A percentile compares a stretch with the other conserved stretches of the same genome.
phyloP scores from a whole-genome alignment of 1,140 invertebrate species.

The Brachionus sp. region DNA sequence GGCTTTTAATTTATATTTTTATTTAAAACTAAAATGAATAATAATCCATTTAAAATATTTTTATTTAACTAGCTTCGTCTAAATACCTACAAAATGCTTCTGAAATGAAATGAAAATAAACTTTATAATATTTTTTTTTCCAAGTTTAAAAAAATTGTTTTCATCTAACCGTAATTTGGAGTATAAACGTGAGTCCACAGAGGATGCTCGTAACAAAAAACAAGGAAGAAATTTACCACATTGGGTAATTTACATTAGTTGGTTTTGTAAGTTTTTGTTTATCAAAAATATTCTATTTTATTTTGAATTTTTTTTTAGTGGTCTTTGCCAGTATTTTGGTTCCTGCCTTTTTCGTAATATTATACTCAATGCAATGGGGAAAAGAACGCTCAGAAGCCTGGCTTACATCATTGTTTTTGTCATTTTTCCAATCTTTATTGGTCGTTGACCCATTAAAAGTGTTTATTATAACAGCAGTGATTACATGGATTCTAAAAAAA shows the following conservation, averaged over 20 bases:
- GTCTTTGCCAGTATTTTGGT: conserved; percentile 52
- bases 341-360: conserved; percentile 57
- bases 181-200: conserved; percentile 40
- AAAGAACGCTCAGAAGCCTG: conserved; percentile 57
- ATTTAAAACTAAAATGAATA: no score
- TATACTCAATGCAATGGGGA: conserved; percentile 60
- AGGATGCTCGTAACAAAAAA: conserved; percentile 47
- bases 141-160: conserved; percentile 32
- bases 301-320: conserved; percentile 48
- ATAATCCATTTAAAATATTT: no score
- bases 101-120: no score
- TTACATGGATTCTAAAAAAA: conserved; percentile 62
- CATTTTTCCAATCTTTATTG: conserved; percentile 58
- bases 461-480: conserved; percentile 61
- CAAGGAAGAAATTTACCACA: conserved; percentile 55
- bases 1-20: no score
- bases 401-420: conserved; percentile 57
- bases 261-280: conserved; percentile 51
- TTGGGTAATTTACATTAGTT: conserved; percentile 57
- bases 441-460: conserved; percentile 60
- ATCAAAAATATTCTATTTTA: background rate
- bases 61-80: no score
- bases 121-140: background rate
- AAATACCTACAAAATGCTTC: no score
- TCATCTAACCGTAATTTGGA: conserved; percentile 36